A percentile compares a stretch with the other conserved stretches of the same genome.
Conservation (phyloP, 2,888 invertebrate genomes). For the Alloplasta piceator region DNA sequence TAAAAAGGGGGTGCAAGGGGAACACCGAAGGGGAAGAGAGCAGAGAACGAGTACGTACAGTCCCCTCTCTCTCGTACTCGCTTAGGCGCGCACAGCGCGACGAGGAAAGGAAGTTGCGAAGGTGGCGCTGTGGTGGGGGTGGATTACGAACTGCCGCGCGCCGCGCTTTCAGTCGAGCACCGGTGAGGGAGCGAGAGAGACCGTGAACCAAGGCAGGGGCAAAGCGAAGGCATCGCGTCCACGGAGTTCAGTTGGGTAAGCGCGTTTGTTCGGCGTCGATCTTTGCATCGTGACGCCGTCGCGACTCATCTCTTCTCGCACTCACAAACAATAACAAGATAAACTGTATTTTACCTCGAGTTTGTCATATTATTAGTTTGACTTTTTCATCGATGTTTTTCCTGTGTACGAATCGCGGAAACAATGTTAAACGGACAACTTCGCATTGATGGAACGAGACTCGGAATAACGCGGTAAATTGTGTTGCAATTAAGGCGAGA, state of each 20-base stretch:
- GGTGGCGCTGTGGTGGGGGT: constrained; percentile 50
- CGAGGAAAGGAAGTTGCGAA: constrained; percentile 48
- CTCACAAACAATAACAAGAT: not conserved
- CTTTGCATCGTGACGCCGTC: constrained; percentile 44
- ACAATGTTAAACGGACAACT: not conserved
- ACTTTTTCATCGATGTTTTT: not conserved
- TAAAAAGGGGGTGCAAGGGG: constrained; percentile 48
- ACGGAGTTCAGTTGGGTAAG: constrained; percentile 72
- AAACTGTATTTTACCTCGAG: not conserved
- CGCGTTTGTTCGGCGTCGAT: constrained; percentile 71
- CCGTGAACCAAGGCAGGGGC: constrained; percentile 59
- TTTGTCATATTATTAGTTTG: constrained; percentile 4
- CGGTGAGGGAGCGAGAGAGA: constrained; percentile 7
- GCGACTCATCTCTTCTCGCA: not conserved
- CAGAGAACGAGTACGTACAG: constrained; percentile 16
- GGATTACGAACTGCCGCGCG: constrained; percentile 60
- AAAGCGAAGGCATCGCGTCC: constrained; percentile 69
- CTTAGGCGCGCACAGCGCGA: constrained; percentile 46
- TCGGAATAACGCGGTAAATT: not conserved
- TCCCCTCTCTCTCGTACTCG: no score
- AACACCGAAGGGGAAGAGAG: constrained; percentile 44
- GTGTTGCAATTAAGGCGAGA: not conserved
- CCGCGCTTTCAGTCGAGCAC: constrained; percentile 29
- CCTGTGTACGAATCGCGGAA: not conserved
- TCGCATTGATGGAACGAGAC: not conserved